A percentile compares a stretch with the other conserved stretches of the same genome.
phyloP scores from a whole-genome alignment of 2,888 invertebrate genomes.

The Dolichomitus sp. region DNA sequence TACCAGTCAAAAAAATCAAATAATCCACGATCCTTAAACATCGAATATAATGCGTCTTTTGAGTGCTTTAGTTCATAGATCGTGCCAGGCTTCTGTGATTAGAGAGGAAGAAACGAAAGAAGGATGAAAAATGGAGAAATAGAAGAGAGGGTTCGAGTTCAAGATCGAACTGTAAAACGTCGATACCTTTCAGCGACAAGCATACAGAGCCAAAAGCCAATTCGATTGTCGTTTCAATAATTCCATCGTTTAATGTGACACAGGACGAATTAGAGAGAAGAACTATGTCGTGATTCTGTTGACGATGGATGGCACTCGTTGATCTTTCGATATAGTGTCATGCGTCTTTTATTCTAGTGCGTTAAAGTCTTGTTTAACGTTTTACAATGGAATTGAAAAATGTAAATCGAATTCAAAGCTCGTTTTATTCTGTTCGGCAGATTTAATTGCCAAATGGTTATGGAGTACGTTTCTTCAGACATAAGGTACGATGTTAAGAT shows the following conservation, averaged over 20 bases:
- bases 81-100: slow-evolving; percentile 58
- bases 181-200: slow-evolving; percentile 51
- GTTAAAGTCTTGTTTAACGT: background rate
- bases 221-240: slow-evolving; percentile 20
- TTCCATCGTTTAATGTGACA: slow-evolving; percentile 33
- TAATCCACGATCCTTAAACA: slow-evolving; percentile 17
- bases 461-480: background rate
- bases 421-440: background rate
- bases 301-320: background rate
- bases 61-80: slow-evolving; percentile 40
- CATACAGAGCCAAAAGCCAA: slow-evolving; percentile 56
- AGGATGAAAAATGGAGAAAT: slow-evolving; percentile 15
- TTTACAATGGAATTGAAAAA: slow-evolving; percentile 1
- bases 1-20: slow-evolving; percentile 16
- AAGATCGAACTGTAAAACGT: slow-evolving; percentile 21
- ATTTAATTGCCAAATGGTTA: slow-evolving; percentile 5
- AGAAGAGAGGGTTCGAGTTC: background rate
- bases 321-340: background rate
- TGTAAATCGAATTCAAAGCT: background rate
- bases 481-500: slow-evolving; percentile 23
- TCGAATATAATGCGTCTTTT: slow-evolving; percentile 9
- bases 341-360: background rate
- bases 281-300: background rate
- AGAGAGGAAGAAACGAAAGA: slow-evolving; percentile 39
- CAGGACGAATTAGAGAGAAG: background rate